These are phyloP conservation scores for Sigmodon hispidus DNA, from an alignment of 2,113 vertebrate species.

Conservation along the genomic window DNA sequence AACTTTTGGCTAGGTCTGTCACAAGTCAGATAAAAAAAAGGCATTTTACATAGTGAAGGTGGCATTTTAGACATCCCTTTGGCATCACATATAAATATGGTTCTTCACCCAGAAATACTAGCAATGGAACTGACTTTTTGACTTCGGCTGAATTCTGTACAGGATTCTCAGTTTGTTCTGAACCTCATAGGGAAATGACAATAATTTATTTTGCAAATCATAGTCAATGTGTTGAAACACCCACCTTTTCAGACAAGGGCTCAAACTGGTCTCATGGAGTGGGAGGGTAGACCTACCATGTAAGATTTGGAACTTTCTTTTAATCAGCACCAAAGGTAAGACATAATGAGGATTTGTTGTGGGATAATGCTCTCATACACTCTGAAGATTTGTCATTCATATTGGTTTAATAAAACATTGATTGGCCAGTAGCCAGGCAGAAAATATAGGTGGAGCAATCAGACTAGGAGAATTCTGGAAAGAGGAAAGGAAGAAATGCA, in stretches of 20 bases:
- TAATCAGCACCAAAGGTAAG: not conserved
- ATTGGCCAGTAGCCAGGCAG: no score
- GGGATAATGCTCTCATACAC: no score
- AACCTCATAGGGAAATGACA: not conserved
- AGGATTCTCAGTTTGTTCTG: not conserved
- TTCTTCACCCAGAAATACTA: not conserved
- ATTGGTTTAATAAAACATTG: no score
- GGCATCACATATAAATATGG: not conserved
- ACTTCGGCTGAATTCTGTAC: not conserved
- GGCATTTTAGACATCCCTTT: not conserved
- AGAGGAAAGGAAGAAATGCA: no score
- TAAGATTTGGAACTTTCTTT: not conserved
- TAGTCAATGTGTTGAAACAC: not conserved
- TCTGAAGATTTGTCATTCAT: no score
- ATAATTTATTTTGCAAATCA: not conserved
- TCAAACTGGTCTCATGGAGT: not conserved
- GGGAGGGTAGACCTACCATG: no score
- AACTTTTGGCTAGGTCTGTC: not conserved
- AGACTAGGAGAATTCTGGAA: no score
- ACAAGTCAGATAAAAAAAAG: not conserved
- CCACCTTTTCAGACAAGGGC: not conserved
- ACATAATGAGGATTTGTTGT: not conserved
- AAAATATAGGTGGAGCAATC: no score
- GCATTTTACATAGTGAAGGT: not conserved
- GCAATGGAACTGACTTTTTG: not conserved